A percentile compares a stretch with the other conserved stretches of the same genome.
These are phyloP conservation scores for Biston stratarius DNA, from an alignment of 2,888 invertebrate genomes.

Conservation along the genomic window DNA sequence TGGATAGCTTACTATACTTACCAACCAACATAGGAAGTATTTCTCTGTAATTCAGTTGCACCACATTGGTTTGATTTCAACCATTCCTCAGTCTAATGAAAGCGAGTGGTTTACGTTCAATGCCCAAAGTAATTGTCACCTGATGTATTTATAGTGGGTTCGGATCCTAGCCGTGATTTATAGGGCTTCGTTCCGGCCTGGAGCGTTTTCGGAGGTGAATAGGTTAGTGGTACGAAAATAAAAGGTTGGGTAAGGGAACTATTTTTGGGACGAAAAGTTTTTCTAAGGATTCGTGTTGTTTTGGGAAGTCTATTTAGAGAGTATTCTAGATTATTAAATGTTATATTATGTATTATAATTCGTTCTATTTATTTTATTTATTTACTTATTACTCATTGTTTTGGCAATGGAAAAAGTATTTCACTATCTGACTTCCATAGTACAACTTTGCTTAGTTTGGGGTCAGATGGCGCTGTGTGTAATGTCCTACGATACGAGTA, in stretches of 20 bases:
- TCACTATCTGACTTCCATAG: too few relatives aligned
- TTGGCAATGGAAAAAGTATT: too few relatives aligned
- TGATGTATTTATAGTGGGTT: slow-evolving; percentile 67
- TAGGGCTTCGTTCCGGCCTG: slow-evolving; percentile 25
- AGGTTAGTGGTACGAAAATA: slow-evolving; percentile 25
- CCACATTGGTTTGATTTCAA: slow-evolving; percentile 5
- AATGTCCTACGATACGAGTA: too few relatives aligned
- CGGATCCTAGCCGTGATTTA: slow-evolving; percentile 57
- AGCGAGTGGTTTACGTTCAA: slow-evolving; percentile 33
- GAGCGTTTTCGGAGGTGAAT: slow-evolving; percentile 30
- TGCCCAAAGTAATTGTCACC: slow-evolving; percentile 62
- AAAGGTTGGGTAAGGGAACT: slow-evolving; percentile 11
- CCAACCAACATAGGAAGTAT: background rate
- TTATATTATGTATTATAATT: too few relatives aligned
- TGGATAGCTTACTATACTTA: too few relatives aligned
- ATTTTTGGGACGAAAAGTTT: slow-evolving; percentile 9
- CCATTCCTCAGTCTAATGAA: slow-evolving; percentile 30
- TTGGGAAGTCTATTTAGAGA: background rate
- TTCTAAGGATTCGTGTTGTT: background rate
- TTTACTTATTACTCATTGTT: too few relatives aligned
- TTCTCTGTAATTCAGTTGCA: background rate
- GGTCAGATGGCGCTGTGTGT: too few relatives aligned
- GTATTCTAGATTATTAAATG: too few relatives aligned
- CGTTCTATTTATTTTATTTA: too few relatives aligned
- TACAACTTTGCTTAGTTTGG: too few relatives aligned